Percentiles rank a stretch among this genome's conserved stretches.
Conservation (phyloP, 1,140 invertebrate species). For the Polypedilum vanderplanki region DNA sequence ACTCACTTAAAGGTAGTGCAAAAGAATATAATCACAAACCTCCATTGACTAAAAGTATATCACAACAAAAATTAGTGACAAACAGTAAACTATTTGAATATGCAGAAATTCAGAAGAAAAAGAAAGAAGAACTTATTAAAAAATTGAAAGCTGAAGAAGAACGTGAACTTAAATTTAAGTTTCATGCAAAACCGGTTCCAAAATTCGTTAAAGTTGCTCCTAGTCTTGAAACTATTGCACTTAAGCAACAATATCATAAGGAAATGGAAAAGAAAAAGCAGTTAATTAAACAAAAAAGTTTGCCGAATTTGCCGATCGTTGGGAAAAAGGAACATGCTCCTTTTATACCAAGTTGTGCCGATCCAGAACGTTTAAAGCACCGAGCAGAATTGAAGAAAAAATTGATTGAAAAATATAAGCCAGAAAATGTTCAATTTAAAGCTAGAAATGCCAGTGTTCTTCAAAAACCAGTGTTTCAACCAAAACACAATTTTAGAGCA, state of each 20-base stretch:
- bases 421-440: not conserved
- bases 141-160: not conserved
- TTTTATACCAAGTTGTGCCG: not conserved
- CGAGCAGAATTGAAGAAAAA: not conserved
- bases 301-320: not conserved
- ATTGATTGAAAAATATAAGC: not conserved
- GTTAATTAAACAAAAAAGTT: not conserved
- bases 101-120: constrained; percentile 4
- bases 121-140: not conserved
- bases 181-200: constrained; percentile 6
- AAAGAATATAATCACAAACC: not conserved
- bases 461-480: not conserved
- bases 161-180: not conserved
- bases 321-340: not conserved
- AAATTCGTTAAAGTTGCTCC: not conserved
- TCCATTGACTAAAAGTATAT: not conserved
- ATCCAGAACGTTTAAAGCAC: not conserved
- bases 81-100: not conserved
- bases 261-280: not conserved
- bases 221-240: not conserved
- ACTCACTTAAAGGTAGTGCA: not conserved
- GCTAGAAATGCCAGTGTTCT: not conserved
- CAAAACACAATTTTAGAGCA: not conserved
- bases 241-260: not conserved
- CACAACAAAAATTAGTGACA: not conserved